phyloP scores from a whole-genome alignment of 2,113 vertebrate species.

The Phyllostomus discolor region DNA sequence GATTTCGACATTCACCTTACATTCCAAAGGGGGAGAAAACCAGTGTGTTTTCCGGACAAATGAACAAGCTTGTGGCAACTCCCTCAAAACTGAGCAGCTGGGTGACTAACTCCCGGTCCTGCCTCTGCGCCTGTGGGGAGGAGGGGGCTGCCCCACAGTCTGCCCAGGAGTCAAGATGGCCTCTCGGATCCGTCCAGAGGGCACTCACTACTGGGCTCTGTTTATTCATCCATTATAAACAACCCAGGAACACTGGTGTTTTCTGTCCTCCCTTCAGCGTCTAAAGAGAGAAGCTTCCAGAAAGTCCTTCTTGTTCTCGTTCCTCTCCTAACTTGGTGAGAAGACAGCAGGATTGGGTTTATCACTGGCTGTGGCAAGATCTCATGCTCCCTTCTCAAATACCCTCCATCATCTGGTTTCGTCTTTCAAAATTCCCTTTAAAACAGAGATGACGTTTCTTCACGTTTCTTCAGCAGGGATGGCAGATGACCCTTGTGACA shows the following conservation, averaged over 20 bases:
- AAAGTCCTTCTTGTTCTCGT: neutral
- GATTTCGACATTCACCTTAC: neutral
- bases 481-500: neutral
- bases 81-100: neutral
- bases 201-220: neutral
- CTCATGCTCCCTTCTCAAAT: neutral
- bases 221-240: neutral
- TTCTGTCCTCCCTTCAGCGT: neutral
- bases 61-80: neutral
- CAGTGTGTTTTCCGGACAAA: neutral
- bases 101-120: neutral
- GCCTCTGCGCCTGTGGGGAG: neutral
- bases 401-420: neutral
- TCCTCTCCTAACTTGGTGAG: neutral
- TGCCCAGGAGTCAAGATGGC: neutral
- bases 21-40: neutral
- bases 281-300: neutral
- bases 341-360: neutral
- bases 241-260: neutral
- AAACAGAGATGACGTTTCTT: constrained; percentile 2
- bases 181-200: accelerated
- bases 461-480: neutral
- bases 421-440: neutral
- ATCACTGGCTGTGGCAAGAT: neutral
- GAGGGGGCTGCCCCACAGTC: accelerated